phyloP scores from a whole-genome alignment of 2,113 vertebrate species.

The Neogobius melanostomus region DNA sequence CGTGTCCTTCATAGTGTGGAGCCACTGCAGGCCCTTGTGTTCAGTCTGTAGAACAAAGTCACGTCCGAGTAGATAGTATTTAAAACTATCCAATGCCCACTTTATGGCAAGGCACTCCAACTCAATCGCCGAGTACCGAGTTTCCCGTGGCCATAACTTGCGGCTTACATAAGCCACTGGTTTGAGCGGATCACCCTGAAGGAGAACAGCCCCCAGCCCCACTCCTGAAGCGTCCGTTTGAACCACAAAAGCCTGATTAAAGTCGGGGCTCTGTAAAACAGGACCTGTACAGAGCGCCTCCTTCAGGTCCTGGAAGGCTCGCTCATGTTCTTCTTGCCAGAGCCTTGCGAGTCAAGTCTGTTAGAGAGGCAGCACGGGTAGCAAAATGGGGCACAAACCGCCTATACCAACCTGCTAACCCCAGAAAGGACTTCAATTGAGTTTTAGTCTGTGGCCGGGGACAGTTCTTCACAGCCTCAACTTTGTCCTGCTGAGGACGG shows the following conservation, averaged over 20 bases:
- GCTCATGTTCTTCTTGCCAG: slow-evolving; percentile 2
- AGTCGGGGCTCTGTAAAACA: neutral
- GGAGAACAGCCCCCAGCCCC: neutral
- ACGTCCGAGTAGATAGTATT: neutral
- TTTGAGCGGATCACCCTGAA: neutral
- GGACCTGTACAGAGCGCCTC: neutral
- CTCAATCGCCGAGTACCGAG: neutral
- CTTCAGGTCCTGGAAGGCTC: slow-evolving; percentile 6
- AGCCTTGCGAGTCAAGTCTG: neutral
- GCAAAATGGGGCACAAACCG: slow-evolving; percentile 11
- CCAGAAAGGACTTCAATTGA: too few species aligned
- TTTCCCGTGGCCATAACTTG: neutral
- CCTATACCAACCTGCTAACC: too few species aligned
- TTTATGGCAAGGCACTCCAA: neutral
- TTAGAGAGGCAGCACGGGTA: neutral
- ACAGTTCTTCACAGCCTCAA: too few species aligned
- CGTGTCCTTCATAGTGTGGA: neutral
- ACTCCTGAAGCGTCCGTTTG: slow-evolving; percentile 7
- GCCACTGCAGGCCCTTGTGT: neutral
- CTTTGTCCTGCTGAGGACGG: too few species aligned
- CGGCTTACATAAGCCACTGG: neutral
- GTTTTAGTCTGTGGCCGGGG: too few species aligned
- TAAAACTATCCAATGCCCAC: neutral
- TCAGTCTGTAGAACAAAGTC: neutral
- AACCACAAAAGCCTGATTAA: neutral